Conservation (phyloP, 2,888 invertebrate species). For the Nephrocerus scutellatus region DNA sequence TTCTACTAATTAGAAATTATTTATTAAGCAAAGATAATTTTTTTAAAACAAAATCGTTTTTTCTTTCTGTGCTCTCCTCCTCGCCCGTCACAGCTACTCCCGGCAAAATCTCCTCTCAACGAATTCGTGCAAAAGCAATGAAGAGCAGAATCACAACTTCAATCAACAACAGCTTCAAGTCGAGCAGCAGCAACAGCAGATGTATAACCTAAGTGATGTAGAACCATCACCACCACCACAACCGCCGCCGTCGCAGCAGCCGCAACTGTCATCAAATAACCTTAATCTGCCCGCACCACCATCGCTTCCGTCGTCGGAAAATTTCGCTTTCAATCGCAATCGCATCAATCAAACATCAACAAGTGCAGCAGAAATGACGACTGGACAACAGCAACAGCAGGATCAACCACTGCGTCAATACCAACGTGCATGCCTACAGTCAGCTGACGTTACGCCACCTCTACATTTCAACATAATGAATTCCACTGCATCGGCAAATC, state of each 20-base stretch:
- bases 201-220: no score
- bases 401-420: constrained; percentile 13
- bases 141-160: constrained; percentile 53
- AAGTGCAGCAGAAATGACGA: constrained; percentile 12
- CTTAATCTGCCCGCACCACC: no score
- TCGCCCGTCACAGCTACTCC: constrained; percentile 62
- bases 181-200: constrained; percentile 28
- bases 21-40: constrained; percentile 9
- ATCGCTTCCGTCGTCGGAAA: no score
- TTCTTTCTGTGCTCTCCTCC: constrained; percentile 20
- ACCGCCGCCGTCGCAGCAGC: constrained; percentile 25
- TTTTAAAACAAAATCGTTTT: constrained; percentile 14
- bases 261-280: constrained; percentile 9
- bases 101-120: constrained; percentile 79
- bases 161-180: constrained; percentile 30
- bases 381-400: constrained; percentile 17
- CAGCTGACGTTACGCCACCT: constrained; percentile 21
- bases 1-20: neutral
- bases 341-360: no score
- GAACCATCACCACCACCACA: constrained; percentile 7
- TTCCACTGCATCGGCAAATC: constrained; percentile 4
- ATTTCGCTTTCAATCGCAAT: no score
- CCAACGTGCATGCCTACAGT: constrained; percentile 10
- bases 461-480: constrained; percentile 22
- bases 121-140: constrained; percentile 61